phyloP scores from a whole-genome alignment of 1,140 invertebrate genomes.

The Gyrodactylus salaris region DNA sequence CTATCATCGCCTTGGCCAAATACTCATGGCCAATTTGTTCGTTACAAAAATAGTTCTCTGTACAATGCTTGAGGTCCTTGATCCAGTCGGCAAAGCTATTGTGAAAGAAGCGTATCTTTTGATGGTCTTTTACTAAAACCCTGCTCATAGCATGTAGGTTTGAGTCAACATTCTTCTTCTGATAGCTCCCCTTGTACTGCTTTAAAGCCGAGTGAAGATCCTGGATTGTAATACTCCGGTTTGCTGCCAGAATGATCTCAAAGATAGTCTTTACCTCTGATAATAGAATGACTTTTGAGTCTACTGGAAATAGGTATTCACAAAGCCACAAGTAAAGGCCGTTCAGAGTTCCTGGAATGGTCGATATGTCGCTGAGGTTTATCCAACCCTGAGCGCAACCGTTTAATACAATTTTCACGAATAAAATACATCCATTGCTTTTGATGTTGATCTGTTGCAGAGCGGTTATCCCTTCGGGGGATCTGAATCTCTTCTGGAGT shows the following conservation, averaged over 20 bases:
- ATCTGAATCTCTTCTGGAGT: background rate
- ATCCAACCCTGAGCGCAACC: conserved; percentile 67
- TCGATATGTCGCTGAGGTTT: conserved; percentile 39
- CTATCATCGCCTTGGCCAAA: conserved; percentile 25
- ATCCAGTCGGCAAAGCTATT: conserved; percentile 73
- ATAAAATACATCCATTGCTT: conserved; percentile 70
- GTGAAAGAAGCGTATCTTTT: conserved; percentile 17
- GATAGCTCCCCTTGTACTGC: background rate
- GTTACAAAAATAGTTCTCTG: conserved; percentile 48
- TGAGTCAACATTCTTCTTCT: background rate
- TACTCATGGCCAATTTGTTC: conserved; percentile 44
- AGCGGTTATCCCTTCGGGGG: background rate
- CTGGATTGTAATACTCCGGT: background rate
- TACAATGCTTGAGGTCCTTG: conserved; percentile 72
- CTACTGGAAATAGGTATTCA: conserved; percentile 50
- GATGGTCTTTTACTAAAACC: background rate
- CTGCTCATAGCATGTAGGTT: background rate
- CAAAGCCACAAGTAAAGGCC: conserved; percentile 73
- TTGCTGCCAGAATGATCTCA: background rate
- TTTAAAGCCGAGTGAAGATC: background rate
- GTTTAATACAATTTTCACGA: conserved; percentile 59
- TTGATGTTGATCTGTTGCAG: conserved; percentile 42
- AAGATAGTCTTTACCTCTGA: background rate
- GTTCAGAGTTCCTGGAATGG: conserved; percentile 70
- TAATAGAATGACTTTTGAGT: conserved; percentile 25